These are phyloP conservation scores for Limonius californicus DNA, from an alignment of 1,140 invertebrate genomes.

Conservation along the genomic window DNA sequence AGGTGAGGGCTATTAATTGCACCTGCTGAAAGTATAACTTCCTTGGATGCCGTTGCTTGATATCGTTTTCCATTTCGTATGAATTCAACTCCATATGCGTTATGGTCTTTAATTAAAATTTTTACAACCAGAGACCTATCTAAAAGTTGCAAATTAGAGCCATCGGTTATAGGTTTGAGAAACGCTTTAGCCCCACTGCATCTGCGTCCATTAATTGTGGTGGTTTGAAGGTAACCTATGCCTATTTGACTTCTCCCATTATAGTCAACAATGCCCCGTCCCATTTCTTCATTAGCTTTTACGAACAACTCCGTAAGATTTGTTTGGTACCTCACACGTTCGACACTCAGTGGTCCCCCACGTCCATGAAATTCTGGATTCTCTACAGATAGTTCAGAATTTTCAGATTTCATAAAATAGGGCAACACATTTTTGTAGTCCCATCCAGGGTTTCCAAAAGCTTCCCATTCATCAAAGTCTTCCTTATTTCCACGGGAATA, in stretches of 20 bases:
- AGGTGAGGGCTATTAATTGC: constrained; percentile 67
- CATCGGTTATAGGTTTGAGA: constrained; percentile 56
- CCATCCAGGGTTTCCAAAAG: constrained; percentile 39
- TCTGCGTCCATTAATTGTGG: constrained; percentile 61
- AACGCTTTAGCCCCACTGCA: constrained; percentile 68
- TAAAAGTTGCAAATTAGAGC: constrained; percentile 59
- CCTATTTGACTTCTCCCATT: constrained; percentile 61
- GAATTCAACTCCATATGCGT: constrained; percentile 7
- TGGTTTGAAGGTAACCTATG: constrained; percentile 58
- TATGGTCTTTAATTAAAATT: constrained; percentile 56
- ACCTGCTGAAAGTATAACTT: constrained; percentile 70
- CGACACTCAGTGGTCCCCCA: constrained; percentile 54
- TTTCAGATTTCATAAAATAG: constrained; percentile 48
- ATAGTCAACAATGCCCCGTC: constrained; percentile 63
- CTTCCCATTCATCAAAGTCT: constrained; percentile 62
- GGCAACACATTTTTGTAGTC: constrained; percentile 43
- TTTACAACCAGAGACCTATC: constrained; percentile 60
- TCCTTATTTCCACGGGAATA: constrained; percentile 60
- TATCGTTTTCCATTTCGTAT: neutral
- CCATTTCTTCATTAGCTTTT: constrained; percentile 58
- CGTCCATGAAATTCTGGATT: constrained; percentile 36
- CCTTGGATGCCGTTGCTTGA: constrained; percentile 46
- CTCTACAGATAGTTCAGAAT: constrained; percentile 52
- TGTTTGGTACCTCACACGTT: constrained; percentile 51
- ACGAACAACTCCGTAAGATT: constrained; percentile 60